Conservation (phyloP, 2,888 invertebrate species). For the Nymphalis urticae region DNA sequence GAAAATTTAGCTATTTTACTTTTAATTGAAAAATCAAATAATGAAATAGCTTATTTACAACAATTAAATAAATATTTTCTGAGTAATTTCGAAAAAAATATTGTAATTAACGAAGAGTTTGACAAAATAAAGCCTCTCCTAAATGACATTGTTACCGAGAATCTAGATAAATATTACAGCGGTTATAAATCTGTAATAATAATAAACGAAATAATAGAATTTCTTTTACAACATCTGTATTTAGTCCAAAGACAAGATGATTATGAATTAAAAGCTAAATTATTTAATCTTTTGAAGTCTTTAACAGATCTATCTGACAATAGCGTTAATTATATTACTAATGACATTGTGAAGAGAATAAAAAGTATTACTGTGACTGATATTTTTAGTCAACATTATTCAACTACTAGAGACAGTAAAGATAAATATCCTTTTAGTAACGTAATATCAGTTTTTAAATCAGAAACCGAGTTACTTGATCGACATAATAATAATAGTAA, state of each 20-base stretch:
- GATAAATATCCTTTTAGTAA: slow-evolving; percentile 3
- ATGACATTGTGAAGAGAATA: slow-evolving; percentile 3
- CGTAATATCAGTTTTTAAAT: slow-evolving; percentile 30
- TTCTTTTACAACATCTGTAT: slow-evolving; percentile 18
- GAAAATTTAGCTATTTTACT: slow-evolving; percentile 20
- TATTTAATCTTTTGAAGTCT: slow-evolving; percentile 23
- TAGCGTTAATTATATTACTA: slow-evolving; percentile 2
- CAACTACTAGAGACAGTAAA: background rate
- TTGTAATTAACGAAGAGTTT: background rate
- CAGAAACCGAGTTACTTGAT: slow-evolving; percentile 30
- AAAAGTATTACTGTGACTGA: slow-evolving; percentile 5
- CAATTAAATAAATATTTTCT: background rate
- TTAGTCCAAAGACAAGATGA: background rate
- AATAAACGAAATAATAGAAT: slow-evolving; percentile 20
- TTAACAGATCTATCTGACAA: slow-evolving; percentile 22
- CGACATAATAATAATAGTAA: slow-evolving; percentile 5
- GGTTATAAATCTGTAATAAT: slow-evolving; percentile 8
- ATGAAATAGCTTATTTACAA: slow-evolving; percentile 9
- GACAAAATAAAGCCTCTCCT: slow-evolving; percentile 17
- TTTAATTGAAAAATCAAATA: slow-evolving; percentile 14
- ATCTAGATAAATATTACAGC: slow-evolving; percentile 5
- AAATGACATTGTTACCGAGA: slow-evolving; percentile 15
- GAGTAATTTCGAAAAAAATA: slow-evolving; percentile 3
- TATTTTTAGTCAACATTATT: background rate
- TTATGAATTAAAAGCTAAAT: slow-evolving; percentile 17